Conservation (phyloP, 2,888 invertebrate species). For the Fissipunctia ypsillon region DNA sequence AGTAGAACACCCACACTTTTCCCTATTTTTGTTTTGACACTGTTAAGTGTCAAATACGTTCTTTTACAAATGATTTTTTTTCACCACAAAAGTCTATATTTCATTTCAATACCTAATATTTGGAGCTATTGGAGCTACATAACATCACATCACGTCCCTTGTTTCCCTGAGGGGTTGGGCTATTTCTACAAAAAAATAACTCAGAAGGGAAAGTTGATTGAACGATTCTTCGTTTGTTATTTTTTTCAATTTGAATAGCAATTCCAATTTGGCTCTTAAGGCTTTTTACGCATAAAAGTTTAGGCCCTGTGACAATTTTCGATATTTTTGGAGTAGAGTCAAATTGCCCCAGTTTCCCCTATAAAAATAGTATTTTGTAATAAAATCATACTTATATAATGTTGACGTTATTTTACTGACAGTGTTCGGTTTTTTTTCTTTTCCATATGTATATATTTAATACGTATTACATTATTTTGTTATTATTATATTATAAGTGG, state of each 20-base stretch:
- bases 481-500: conserved; percentile 33
- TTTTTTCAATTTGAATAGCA: neutral
- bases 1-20: neutral
- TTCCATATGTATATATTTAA: conserved; percentile 30
- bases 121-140: no score
- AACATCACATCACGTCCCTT: no score
- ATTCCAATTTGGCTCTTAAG: neutral
- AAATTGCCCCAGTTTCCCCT: conserved; percentile 4
- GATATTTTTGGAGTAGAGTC: neutral
- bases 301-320: neutral
- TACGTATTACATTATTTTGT: neutral
- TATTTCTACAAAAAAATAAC: neutral
- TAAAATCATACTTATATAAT: neutral
- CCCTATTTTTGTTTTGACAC: neutral
- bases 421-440: neutral
- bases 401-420: conserved; percentile 11
- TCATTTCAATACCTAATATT: conserved; percentile 1
- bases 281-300: neutral
- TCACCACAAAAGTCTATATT: neutral
- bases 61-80: neutral
- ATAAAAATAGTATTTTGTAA: neutral
- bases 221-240: neutral
- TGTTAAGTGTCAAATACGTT: neutral
- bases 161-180: no score
- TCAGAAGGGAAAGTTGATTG: neutral